Conservation (phyloP, 2,797 vertebrate species). For the Xenentodon cancila region DNA sequence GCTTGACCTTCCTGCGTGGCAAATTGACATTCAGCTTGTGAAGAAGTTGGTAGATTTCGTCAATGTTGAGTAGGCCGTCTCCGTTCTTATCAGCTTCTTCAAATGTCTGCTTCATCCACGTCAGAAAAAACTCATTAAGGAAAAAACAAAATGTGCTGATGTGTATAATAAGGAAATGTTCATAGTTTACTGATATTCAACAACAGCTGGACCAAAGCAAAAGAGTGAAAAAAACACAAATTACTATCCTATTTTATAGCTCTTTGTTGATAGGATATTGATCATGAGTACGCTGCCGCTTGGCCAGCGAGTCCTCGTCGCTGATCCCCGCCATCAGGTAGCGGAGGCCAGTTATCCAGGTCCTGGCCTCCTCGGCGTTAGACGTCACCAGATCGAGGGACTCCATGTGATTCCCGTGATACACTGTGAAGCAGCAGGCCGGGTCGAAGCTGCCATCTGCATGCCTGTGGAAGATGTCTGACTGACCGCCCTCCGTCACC, state of each 20-base stretch:
- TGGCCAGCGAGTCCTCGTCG: conserved; percentile 95
- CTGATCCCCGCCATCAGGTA: conserved; percentile 98
- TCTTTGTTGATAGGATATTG: conserved; percentile 90
- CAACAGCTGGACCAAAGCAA: not conserved
- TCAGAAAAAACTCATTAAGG: conserved; percentile 83
- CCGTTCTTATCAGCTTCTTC: conserved; percentile 98
- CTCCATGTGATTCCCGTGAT: conserved; percentile 98
- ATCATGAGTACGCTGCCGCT: conserved; percentile 91
- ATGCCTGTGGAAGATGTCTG: conserved; percentile 94
- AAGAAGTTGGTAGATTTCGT: conserved; percentile 97
- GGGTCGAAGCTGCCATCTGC: conserved; percentile 91
- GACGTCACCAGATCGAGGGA: conserved; percentile 94
- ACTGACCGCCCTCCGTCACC: conserved; percentile 94
- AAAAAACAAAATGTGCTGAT: conserved; percentile 30
- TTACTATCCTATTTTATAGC: too few relatives aligned
- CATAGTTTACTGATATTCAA: not conserved
- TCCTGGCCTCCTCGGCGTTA: conserved; percentile 94
- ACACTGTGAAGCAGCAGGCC: conserved; percentile 95
- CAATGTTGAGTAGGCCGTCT: conserved; percentile 94
- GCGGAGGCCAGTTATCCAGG: conserved; percentile 96
- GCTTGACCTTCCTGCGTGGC: conserved; percentile 96
- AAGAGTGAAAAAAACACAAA: not conserved
- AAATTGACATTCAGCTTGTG: conserved; percentile 97
- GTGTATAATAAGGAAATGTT: not conserved
- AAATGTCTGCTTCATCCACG: conserved; percentile 98